A percentile compares a stretch with the other conserved stretches of the same genome.
phyloP scores from a whole-genome alignment of 2,113 vertebrate species.

The Microtus pennsylvanicus region DNA sequence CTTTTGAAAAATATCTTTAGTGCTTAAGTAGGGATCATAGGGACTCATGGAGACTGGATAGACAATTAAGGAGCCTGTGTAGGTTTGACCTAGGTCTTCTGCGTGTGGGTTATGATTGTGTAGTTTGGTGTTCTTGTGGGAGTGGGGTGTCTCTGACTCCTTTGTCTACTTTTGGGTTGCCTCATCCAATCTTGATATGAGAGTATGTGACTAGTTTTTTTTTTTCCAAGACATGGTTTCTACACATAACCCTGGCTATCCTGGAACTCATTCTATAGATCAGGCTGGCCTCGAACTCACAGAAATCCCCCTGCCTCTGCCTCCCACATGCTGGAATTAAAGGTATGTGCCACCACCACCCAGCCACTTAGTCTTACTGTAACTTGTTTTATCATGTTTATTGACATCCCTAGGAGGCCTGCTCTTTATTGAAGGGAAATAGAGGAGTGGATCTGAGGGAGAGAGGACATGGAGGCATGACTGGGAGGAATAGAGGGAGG shows the following conservation, averaged over 20 bases:
- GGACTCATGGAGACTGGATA: neutral
- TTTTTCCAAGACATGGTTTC: neutral
- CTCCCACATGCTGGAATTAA: neutral
- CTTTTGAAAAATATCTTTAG: neutral
- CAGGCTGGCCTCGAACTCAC: neutral
- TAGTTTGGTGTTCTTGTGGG: neutral
- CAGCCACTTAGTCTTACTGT: neutral
- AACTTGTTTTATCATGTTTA: too few species aligned
- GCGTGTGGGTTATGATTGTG: neutral
- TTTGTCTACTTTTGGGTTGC: too few species aligned
- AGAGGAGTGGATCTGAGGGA: too few species aligned
- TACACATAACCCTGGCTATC: neutral
- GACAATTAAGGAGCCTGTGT: neutral
- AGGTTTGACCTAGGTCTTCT: neutral
- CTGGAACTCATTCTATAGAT: neutral
- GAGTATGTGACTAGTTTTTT: neutral
- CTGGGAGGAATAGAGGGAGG: too few species aligned
- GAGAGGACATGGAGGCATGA: too few species aligned
- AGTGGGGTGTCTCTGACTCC: neutral
- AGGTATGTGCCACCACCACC: neutral
- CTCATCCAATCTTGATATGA: neutral
- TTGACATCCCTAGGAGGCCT: too few species aligned
- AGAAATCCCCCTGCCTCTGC: neutral
- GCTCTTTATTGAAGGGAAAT: too few species aligned
- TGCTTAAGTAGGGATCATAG: neutral